Conservation (phyloP, 1,140 invertebrate genomes). For the Hydropsyche tenuis region DNA sequence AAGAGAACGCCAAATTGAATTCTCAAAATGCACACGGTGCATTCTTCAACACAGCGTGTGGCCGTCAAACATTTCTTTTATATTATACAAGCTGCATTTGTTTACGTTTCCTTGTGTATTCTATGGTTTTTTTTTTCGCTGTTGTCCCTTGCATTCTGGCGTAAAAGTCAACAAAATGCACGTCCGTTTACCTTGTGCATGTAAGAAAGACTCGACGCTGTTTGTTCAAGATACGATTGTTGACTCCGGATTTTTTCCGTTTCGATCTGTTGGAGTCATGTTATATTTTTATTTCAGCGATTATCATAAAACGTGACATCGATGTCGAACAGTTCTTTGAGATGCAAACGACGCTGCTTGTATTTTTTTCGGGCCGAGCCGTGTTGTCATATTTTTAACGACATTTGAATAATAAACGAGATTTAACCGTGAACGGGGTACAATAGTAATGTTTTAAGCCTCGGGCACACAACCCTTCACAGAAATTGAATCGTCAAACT, state of each 20-base stretch:
- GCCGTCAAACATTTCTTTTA: conserved; percentile 42
- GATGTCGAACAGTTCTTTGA: too few species aligned
- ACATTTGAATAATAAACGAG: conserved; percentile 26
- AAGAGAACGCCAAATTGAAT: conserved; percentile 49
- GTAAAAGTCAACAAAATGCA: conserved; percentile 20
- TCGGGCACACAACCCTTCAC: too few species aligned
- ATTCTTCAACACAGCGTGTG: conserved; percentile 45
- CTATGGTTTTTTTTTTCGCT: conserved; percentile 22
- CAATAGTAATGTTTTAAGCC: neutral
- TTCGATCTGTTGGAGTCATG: too few species aligned
- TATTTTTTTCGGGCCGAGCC: conserved; percentile 1
- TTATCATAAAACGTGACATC: too few species aligned
- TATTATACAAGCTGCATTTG: conserved; percentile 31
- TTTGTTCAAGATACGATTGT: too few species aligned
- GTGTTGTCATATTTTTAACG: neutral
- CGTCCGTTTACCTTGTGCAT: neutral
- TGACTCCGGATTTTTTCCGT: too few species aligned
- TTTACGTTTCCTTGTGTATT: conserved; percentile 21
- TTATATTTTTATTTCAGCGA: too few species aligned
- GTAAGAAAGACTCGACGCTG: too few species aligned
- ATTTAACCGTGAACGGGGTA: neutral
- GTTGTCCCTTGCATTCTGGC: too few species aligned
- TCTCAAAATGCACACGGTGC: conserved; percentile 44
- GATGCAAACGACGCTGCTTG: neutral
- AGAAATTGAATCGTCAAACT: too few species aligned